Conservation (phyloP, 1,140 invertebrate species). For the Lepidurus arcticus region DNA sequence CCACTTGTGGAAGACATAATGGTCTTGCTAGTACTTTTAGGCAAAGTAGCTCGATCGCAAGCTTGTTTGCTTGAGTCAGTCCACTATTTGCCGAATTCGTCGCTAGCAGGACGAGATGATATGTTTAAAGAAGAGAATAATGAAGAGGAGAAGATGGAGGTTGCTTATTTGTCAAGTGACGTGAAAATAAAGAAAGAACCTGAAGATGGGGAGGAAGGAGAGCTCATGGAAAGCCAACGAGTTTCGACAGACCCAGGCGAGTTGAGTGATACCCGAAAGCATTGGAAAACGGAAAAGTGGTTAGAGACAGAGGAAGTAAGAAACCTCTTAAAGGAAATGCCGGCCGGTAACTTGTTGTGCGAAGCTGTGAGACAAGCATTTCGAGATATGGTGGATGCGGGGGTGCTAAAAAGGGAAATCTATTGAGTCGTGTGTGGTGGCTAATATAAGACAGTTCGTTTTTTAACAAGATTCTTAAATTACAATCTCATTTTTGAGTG, state of each 20-base stretch:
- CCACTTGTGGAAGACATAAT: constrained; percentile 83
- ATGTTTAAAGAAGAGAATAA: constrained; percentile 23
- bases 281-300: background rate
- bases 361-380: background rate
- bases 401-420: background rate
- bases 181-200: constrained; percentile 23
- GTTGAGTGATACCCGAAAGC: background rate
- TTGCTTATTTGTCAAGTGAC: background rate
- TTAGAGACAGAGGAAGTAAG: background rate
- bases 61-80: constrained; percentile 53
- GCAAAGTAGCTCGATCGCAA: constrained; percentile 76
- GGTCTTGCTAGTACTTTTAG: constrained; percentile 75
- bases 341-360: background rate
- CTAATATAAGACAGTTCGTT: too few species aligned
- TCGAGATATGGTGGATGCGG: background rate
- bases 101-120: constrained; percentile 16
- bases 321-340: background rate
- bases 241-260: background rate
- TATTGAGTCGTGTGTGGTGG: background rate
- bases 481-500: too few species aligned
- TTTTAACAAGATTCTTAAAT: too few species aligned
- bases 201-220: constrained; percentile 31
- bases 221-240: constrained; percentile 7
- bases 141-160: constrained; percentile 24
- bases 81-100: constrained; percentile 24